Conservation (phyloP, 2,113 vertebrate species). For the Oryzias melastigma region DNA sequence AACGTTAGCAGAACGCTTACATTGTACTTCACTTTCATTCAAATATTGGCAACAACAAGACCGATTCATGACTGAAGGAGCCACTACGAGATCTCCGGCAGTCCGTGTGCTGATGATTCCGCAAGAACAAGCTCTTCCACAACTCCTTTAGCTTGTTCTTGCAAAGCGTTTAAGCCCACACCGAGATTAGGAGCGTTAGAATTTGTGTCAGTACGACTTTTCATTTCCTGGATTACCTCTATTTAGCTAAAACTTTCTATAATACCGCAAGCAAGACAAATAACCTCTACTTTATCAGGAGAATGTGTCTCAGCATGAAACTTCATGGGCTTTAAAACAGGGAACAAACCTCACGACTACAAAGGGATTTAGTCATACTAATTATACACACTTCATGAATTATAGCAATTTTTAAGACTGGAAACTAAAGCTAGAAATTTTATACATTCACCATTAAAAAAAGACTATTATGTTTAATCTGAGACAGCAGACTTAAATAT, state of each 20-base stretch:
- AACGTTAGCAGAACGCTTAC: background rate
- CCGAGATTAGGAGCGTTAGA: too few relatives aligned
- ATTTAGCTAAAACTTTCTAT: slow-evolving; percentile 40
- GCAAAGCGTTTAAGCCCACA: slow-evolving; percentile 7
- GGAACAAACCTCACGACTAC: slow-evolving; percentile 4
- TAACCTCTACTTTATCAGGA: slow-evolving; percentile 18
- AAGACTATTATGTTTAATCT: slow-evolving; percentile 8
- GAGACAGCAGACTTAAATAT: slow-evolving; percentile 4
- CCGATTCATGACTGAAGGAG: slow-evolving; percentile 1
- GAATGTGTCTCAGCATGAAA: slow-evolving; percentile 29
- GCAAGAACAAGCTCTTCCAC: slow-evolving; percentile 19
- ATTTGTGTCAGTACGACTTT: slow-evolving; percentile 19
- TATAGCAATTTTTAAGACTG: slow-evolving; percentile 23
- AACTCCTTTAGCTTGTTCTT: slow-evolving; percentile 16
- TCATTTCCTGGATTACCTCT: slow-evolving; percentile 63
- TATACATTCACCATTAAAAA: background rate
- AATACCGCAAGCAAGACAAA: slow-evolving; percentile 21
- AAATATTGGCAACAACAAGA: slow-evolving; percentile 13
- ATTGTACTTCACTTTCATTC: background rate
- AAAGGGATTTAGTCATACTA: slow-evolving; percentile 31
- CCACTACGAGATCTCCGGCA: background rate
- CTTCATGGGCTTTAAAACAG: slow-evolving; percentile 8
- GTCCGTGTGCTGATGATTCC: slow-evolving; percentile 4
- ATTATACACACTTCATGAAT: slow-evolving; percentile 29
- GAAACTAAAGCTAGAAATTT: slow-evolving; percentile 11